phyloP scores from a whole-genome alignment of 2,113 vertebrate genomes.

The Hyaena hyaena region DNA sequence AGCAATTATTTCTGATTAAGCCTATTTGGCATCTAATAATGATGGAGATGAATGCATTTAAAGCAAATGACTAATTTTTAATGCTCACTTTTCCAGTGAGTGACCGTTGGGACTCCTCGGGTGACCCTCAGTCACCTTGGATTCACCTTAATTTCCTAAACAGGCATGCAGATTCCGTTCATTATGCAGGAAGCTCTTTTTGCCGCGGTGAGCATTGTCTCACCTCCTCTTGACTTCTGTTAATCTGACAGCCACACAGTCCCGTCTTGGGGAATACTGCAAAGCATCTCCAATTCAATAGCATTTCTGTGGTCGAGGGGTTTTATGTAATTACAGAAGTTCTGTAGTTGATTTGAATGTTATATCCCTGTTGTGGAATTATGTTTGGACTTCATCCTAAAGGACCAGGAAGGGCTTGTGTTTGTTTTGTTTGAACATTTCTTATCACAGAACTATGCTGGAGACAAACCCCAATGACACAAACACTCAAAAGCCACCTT shows the following conservation, averaged over 20 bases:
- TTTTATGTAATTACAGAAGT: slow-evolving; percentile 84
- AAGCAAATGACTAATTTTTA: slow-evolving; percentile 59
- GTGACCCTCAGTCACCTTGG: slow-evolving; percentile 75
- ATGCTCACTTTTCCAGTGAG: slow-evolving; percentile 72
- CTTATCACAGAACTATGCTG: slow-evolving; percentile 86
- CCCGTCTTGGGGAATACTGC: slow-evolving; percentile 82
- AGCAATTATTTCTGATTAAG: slow-evolving; percentile 72
- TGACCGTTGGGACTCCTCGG: slow-evolving; percentile 19
- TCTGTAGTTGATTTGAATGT: slow-evolving; percentile 82
- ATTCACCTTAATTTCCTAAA: slow-evolving; percentile 78
- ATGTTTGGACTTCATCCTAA: slow-evolving; percentile 81
- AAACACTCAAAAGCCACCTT: slow-evolving; percentile 84
- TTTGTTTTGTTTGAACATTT: slow-evolving; percentile 87
- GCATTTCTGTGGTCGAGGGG: slow-evolving; percentile 80
- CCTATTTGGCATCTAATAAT: slow-evolving; percentile 46
- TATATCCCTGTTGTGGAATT: slow-evolving; percentile 82
- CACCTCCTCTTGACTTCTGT: slow-evolving; percentile 74
- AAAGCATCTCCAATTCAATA: slow-evolving; percentile 82
- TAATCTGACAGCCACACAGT: slow-evolving; percentile 76
- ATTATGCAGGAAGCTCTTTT: slow-evolving; percentile 56
- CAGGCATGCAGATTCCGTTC: slow-evolving; percentile 62
- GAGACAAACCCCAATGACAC: slow-evolving; percentile 84
- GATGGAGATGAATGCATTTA: slow-evolving; percentile 69
- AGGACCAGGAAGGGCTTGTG: slow-evolving; percentile 78
- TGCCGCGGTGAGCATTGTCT: slow-evolving; percentile 61